A percentile compares a stretch with the other conserved stretches of the same genome.
phyloP scores from a whole-genome alignment of 2,888 invertebrate genomes.

The Therioaphis trifolii region DNA sequence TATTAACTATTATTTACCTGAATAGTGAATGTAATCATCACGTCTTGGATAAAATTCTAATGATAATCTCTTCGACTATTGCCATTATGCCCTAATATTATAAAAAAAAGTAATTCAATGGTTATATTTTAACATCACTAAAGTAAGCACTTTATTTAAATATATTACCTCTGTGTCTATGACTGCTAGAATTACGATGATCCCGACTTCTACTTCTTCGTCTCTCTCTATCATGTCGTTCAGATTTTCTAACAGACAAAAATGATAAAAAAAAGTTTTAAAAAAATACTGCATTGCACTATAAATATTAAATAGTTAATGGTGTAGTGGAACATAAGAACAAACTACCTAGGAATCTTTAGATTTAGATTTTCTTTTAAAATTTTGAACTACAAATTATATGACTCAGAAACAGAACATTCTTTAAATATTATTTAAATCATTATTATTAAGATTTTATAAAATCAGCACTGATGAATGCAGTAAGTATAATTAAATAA shows the following conservation, averaged over 20 bases:
- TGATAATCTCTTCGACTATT: slow-evolving; percentile 49
- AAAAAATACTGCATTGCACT: too few species aligned
- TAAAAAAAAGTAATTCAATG: not conserved
- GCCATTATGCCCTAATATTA: slow-evolving; percentile 41
- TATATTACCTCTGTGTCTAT: slow-evolving; percentile 64
- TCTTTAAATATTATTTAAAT: too few species aligned
- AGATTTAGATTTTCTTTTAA: slow-evolving; percentile 63
- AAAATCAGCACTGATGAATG: too few species aligned
- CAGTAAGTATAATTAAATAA: too few species aligned
- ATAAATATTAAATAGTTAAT: too few species aligned
- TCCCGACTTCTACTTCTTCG: slow-evolving; percentile 67
- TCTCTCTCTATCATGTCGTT: slow-evolving; percentile 59
- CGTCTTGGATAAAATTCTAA: slow-evolving; percentile 24
- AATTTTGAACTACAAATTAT: too few species aligned
- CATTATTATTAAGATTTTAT: too few species aligned
- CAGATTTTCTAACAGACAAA: slow-evolving; percentile 40
- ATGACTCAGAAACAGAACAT: too few species aligned
- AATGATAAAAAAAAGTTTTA: not conserved
- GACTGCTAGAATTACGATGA: slow-evolving; percentile 68
- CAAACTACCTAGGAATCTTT: too few species aligned
- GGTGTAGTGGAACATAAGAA: too few species aligned
- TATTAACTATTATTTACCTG: slow-evolving; percentile 33
- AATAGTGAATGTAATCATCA: slow-evolving; percentile 40
- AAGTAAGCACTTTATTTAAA: not conserved
- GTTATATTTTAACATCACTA: too few species aligned